Conservation (phyloP, 2,797 vertebrate genomes). For the Percopsis omiscomaycus region DNA sequence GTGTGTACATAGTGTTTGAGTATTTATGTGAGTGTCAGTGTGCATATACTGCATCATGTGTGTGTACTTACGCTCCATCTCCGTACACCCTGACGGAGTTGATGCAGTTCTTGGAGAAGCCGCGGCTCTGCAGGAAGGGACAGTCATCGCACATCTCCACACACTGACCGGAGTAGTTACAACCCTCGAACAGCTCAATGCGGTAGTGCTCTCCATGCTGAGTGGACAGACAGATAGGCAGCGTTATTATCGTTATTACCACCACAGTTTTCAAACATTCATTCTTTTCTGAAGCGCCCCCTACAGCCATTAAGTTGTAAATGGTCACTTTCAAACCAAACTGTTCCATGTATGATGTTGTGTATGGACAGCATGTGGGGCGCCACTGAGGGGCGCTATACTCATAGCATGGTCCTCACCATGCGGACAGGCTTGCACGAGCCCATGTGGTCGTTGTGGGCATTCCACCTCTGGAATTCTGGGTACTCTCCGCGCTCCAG, state of each 20-base stretch:
- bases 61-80: constrained; percentile 86
- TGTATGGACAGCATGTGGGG: not conserved
- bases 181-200: constrained; percentile 86
- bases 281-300: no score
- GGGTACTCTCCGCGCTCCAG: constrained; percentile 91
- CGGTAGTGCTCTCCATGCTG: constrained; percentile 89
- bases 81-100: constrained; percentile 88
- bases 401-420: constrained; percentile 71
- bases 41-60: constrained; percentile 6
- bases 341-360: not conserved
- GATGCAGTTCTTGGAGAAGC: constrained; percentile 85
- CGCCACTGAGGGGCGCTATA: no score
- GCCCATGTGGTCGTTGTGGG: constrained; percentile 89
- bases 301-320: no score
- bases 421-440: constrained; percentile 89
- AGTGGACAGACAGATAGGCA: not conserved
- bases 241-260: not conserved
- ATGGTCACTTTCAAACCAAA: no score
- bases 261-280: no score
- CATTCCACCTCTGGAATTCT: constrained; percentile 88
- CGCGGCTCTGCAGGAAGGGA: constrained; percentile 86
- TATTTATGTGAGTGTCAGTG: not conserved
- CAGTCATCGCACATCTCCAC: constrained; percentile 87
- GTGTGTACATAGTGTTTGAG: not conserved
- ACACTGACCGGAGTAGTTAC: constrained; percentile 85